Evolutionary conservation across 2,888 invertebrate genomes (phyloP).

Genomic region (Sipha maydis): DNA sequence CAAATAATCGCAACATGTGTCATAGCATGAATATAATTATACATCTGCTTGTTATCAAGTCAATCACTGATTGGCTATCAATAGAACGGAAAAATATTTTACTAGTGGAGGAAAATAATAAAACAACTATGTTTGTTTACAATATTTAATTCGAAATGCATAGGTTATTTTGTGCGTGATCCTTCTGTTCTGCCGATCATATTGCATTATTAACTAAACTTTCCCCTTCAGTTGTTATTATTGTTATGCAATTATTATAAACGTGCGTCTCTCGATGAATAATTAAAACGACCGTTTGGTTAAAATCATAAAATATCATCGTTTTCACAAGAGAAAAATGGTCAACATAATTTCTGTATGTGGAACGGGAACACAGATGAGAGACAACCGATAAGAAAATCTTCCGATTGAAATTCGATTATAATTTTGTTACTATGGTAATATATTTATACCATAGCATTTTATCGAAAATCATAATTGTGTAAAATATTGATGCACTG

Average conservation of each 20-base stretch:
- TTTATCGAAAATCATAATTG: too few relatives aligned
- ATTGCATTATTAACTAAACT: conserved; percentile 49
- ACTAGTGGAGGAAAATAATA: neutral
- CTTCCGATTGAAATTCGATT: neutral
- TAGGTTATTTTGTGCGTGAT: neutral
- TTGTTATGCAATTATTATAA: conserved; percentile 38
- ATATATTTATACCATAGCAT: too few relatives aligned
- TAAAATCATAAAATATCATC: conserved; percentile 8
- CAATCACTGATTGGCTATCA: neutral
- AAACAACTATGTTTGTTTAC: neutral
- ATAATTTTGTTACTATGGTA: neutral
- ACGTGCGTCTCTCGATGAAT: conserved; percentile 37
- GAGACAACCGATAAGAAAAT: neutral
- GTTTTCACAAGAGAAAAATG: conserved; percentile 32
- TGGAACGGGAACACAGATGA: neutral
- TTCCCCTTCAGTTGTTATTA: conserved; percentile 19
- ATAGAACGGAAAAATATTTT: neutral
- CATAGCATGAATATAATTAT: neutral
- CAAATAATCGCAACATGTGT: neutral
- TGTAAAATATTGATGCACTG: too few relatives aligned
- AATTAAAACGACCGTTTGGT: conserved; percentile 7
- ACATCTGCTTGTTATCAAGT: neutral
- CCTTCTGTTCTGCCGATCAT: conserved; percentile 1
- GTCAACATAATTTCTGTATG: neutral
- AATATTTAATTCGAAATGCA: conserved; percentile 12